A percentile compares a stretch with the other conserved stretches of the same genome.
Conservation (phyloP, 2,797 vertebrate species). For the Hapalemur alaotrensis region DNA sequence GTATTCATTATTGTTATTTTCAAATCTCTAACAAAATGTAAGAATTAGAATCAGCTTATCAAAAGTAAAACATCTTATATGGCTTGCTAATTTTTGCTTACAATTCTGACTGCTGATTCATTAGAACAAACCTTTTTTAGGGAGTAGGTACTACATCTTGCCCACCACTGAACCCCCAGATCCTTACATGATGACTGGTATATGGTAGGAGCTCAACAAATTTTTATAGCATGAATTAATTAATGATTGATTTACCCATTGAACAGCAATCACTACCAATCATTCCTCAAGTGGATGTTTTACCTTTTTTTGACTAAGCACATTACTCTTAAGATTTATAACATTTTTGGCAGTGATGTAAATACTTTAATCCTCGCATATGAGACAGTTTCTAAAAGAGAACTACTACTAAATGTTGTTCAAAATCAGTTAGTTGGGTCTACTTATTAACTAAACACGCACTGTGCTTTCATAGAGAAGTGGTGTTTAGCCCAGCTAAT, state of each 20-base stretch:
- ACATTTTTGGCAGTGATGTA: not conserved
- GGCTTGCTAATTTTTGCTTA: not conserved
- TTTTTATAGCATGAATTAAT: conserved; percentile 28
- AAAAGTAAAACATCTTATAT: not conserved
- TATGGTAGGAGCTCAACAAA: not conserved
- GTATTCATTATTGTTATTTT: not conserved
- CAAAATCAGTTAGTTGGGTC: conserved; percentile 48
- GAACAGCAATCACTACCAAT: conserved; percentile 4
- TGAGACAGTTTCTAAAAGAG: conserved; percentile 28
- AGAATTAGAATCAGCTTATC: not conserved
- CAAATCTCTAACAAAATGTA: not conserved
- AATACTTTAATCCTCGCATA: conserved; percentile 28
- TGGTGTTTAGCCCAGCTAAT: conserved; percentile 34
- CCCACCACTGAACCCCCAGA: not conserved
- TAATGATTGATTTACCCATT: conserved; percentile 31
- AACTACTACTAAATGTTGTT: not conserved
- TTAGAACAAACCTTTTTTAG: not conserved
- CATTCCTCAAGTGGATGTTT: conserved; percentile 19
- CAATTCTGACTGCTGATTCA: not conserved
- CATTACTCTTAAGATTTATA: conserved; percentile 21
- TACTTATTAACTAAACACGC: conserved; percentile 59
- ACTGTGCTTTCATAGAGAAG: not conserved
- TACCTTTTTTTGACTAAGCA: conserved; percentile 41
- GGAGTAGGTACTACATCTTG: not conserved
- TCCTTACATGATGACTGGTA: not conserved